phyloP scores from a whole-genome alignment of 2,113 vertebrate species.

The Sorex araneus region DNA sequence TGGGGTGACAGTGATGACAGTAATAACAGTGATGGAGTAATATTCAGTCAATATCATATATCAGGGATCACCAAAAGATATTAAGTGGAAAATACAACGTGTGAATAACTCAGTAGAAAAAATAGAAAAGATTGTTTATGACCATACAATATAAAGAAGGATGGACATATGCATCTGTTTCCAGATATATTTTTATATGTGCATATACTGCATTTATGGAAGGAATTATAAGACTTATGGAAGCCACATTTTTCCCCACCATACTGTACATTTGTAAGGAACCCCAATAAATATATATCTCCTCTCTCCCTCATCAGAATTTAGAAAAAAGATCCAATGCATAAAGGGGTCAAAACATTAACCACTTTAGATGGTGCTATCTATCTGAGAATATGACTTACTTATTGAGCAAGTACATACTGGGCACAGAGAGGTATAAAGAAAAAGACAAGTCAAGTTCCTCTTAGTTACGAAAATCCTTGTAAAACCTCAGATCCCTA shows the following conservation, averaged over 20 bases:
- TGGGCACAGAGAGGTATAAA: not conserved
- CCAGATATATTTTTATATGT: not conserved
- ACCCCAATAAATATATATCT: not conserved
- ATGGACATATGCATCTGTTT: accelerated
- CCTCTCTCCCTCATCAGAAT: not conserved
- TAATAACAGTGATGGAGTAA: not conserved
- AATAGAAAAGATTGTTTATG: not conserved
- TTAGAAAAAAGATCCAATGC: conserved; percentile 13
- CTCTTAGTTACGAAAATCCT: not conserved
- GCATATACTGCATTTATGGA: not conserved
- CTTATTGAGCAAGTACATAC: not conserved
- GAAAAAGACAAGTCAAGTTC: not conserved
- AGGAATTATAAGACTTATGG: not conserved
- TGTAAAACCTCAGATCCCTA: not conserved
- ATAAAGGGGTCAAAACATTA: not conserved
- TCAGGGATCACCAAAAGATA: not conserved
- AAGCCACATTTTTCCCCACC: not conserved
- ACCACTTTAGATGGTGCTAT: not conserved
- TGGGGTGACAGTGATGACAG: too few species aligned
- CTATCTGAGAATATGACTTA: not conserved
- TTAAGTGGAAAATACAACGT: not conserved
- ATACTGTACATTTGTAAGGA: not conserved
- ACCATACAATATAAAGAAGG: not conserved
- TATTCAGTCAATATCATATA: conserved; percentile 14
- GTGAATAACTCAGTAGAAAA: not conserved